Evolutionary conservation across 2,113 vertebrate species (phyloP).

Genomic region (Pitta sordida): DNA sequence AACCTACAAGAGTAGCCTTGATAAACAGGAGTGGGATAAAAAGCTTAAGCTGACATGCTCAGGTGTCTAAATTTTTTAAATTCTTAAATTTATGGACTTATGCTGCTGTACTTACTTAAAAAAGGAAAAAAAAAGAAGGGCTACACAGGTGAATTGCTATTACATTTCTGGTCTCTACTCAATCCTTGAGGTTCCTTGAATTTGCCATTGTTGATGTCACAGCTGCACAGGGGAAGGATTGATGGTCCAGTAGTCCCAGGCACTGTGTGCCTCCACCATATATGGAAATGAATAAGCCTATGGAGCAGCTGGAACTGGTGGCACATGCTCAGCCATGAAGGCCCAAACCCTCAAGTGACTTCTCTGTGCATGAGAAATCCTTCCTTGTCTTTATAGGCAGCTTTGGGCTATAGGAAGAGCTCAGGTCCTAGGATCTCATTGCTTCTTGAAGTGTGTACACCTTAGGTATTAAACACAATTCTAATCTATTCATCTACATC

Average conservation of each 20-base stretch:
- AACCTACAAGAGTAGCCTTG: background rate
- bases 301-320: background rate
- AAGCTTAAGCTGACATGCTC: background rate
- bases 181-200: rapidly evolving
- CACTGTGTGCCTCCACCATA: rapidly evolving
- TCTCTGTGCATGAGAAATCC: background rate
- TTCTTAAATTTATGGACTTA: background rate
- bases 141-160: background rate
- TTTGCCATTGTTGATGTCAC: background rate
- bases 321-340: background rate
- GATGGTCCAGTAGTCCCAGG: background rate
- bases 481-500: background rate
- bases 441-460: background rate
- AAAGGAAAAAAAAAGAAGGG: background rate
- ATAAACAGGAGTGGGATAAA: rapidly evolving
- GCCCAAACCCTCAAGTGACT: background rate
- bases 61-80: background rate
- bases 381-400: background rate
- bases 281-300: background rate
- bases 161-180: background rate
- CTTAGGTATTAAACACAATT: background rate
- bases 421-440: background rate
- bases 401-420: background rate
- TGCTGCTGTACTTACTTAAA: background rate
- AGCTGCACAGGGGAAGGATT: background rate